Conservation (phyloP, 1,140 invertebrate species). For the Choristoneura fumiferana region DNA sequence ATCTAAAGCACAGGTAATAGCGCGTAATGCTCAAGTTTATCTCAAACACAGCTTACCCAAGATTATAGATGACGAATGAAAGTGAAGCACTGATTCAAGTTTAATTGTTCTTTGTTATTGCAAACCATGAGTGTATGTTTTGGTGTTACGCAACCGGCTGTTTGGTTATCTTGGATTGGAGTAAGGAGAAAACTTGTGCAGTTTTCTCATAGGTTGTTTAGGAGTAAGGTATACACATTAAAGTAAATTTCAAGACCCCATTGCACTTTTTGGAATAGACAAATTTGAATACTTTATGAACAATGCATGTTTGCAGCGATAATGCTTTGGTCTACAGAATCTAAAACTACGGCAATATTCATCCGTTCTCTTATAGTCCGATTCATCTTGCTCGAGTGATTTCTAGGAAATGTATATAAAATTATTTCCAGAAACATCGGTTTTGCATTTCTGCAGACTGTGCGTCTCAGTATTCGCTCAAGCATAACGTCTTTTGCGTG, state of each 20-base stretch:
- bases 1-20: conserved; percentile 14
- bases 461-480: conserved; percentile 24
- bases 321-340: too few relatives aligned
- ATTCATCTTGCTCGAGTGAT: too few relatives aligned
- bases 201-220: too few relatives aligned
- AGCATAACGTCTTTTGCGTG: conserved; percentile 26
- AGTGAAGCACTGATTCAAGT: conserved; percentile 3
- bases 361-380: too few relatives aligned
- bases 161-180: neutral
- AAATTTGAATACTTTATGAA: too few relatives aligned
- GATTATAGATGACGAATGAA: conserved; percentile 4
- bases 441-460: conserved; percentile 12
- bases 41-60: conserved; percentile 2
- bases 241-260: too few relatives aligned
- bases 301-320: too few relatives aligned
- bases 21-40: conserved; percentile 4
- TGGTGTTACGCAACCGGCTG: too few relatives aligned
- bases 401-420: neutral
- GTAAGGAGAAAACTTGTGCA: neutral
- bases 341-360: too few relatives aligned
- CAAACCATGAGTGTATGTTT: too few relatives aligned
- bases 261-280: too few relatives aligned
- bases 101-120: conserved; percentile 7
- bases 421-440: neutral
- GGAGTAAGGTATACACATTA: too few relatives aligned